phyloP scores from a whole-genome alignment of 2,113 vertebrate genomes.

The Fulica atra region DNA sequence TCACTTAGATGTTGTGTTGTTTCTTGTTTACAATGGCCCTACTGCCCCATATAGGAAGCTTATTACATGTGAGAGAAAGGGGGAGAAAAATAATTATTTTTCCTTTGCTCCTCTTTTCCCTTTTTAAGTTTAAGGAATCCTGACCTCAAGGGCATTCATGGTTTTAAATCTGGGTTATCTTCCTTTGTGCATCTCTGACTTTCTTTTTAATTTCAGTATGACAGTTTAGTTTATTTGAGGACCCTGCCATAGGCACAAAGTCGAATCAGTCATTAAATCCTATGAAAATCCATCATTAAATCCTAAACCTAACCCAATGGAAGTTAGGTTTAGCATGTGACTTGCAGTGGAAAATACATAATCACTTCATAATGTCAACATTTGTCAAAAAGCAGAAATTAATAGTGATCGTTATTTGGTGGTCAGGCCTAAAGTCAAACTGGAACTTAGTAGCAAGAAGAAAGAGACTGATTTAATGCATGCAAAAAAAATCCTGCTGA shows the following conservation, averaged over 20 bases:
- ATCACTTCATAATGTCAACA: neutral
- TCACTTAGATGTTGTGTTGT: neutral
- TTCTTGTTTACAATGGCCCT: neutral
- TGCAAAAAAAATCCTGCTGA: conserved; percentile 22
- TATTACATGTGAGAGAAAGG: neutral
- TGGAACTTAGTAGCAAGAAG: neutral
- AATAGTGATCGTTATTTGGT: conserved; percentile 5
- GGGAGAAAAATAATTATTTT: neutral
- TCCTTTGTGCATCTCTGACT: neutral
- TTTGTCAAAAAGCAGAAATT: conserved; percentile 28
- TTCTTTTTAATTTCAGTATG: neutral
- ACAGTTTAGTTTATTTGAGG: neutral
- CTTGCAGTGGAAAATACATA: conserved; percentile 17
- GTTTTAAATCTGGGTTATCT: neutral
- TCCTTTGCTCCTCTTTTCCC: neutral
- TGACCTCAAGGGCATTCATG: neutral
- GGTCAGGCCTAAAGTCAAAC: conserved; percentile 37
- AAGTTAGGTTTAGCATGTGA: neutral
- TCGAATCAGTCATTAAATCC: neutral
- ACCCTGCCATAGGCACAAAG: neutral
- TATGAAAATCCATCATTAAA: neutral
- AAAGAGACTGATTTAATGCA: neutral
- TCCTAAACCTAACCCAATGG: neutral
- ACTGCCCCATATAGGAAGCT: neutral
- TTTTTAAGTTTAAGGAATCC: neutral